Percentiles rank a stretch among this genome's conserved stretches.
Conservation (phyloP, 2,888 invertebrate species). For the Leptinotarsa rubiginosa region DNA sequence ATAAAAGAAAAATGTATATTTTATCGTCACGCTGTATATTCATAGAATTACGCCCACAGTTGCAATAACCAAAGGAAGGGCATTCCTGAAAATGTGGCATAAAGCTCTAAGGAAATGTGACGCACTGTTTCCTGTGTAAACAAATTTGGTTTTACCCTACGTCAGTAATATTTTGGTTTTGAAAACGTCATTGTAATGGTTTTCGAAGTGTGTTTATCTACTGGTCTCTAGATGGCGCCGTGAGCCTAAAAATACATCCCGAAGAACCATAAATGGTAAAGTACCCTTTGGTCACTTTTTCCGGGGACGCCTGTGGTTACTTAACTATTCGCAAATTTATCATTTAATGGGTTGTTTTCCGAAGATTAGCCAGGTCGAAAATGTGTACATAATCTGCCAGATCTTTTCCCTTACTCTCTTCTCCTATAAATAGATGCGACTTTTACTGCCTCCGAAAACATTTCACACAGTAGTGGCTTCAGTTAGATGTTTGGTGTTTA, state of each 20-base stretch:
- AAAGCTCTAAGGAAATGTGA: too few relatives aligned
- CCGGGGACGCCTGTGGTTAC: not conserved
- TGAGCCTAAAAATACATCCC: not conserved
- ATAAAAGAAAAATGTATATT: too few relatives aligned
- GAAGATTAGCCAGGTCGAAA: constrained; percentile 13
- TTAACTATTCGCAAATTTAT: not conserved
- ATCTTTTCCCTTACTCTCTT: constrained; percentile 32
- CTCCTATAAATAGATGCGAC: constrained; percentile 46
- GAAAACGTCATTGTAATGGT: too few relatives aligned
- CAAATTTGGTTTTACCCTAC: too few relatives aligned
- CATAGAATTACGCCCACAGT: too few relatives aligned
- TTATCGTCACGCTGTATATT: too few relatives aligned
- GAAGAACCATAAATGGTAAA: not conserved
- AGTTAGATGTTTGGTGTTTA: constrained; percentile 58
- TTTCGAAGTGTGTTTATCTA: too few relatives aligned
- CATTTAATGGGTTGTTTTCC: not conserved
- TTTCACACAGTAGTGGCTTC: constrained; percentile 60
- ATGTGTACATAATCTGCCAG: constrained; percentile 28
- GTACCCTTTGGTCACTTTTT: not conserved
- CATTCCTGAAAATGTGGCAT: too few relatives aligned
- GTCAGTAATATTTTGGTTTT: too few relatives aligned
- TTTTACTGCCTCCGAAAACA: constrained; percentile 37
- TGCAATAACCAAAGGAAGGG: too few relatives aligned
- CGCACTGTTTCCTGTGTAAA: too few relatives aligned
- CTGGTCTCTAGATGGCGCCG: too few relatives aligned